These are phyloP conservation scores for Dipodomys spectabilis DNA, from an alignment of 2,113 vertebrate genomes.

Conservation along the genomic window DNA sequence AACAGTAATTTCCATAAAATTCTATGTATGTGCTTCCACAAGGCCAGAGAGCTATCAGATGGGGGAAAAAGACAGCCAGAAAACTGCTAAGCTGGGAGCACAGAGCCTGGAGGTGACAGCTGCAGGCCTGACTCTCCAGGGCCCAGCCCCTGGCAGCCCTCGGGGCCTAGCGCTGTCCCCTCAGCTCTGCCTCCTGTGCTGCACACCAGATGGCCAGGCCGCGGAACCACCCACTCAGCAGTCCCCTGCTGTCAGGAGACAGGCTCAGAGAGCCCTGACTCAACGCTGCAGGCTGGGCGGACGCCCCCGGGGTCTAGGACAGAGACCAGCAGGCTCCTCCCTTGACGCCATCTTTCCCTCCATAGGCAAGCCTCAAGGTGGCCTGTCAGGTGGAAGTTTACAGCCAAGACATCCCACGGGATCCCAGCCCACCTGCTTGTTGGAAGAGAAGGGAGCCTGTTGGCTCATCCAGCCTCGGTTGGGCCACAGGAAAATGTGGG, in stretches of 20 bases:
- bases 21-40: not conserved
- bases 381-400: too few species aligned
- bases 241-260: not conserved
- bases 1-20: not conserved
- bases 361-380: rapidly evolving
- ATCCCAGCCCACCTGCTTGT: not conserved
- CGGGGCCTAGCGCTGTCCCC: rapidly evolving
- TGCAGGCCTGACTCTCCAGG: not conserved
- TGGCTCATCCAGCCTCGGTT: not conserved
- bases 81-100: not conserved
- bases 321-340: not conserved
- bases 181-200: rapidly evolving
- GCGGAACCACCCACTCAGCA: not conserved
- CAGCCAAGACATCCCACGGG: rapidly evolving
- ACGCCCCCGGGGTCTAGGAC: too few species aligned
- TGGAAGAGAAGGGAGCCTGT: not conserved
- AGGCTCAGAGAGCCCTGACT: not conserved
- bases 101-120: not conserved
- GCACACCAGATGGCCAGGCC: not conserved
- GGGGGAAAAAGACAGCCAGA: not conserved
- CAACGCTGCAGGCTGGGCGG: rapidly evolving
- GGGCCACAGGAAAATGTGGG: not conserved
- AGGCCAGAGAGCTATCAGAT: not conserved
- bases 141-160: not conserved
- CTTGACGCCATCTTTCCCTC: too few species aligned